Evolutionary conservation across 1,140 invertebrate genomes (phyloP).

Genomic region (Hestina assimilis): DNA sequence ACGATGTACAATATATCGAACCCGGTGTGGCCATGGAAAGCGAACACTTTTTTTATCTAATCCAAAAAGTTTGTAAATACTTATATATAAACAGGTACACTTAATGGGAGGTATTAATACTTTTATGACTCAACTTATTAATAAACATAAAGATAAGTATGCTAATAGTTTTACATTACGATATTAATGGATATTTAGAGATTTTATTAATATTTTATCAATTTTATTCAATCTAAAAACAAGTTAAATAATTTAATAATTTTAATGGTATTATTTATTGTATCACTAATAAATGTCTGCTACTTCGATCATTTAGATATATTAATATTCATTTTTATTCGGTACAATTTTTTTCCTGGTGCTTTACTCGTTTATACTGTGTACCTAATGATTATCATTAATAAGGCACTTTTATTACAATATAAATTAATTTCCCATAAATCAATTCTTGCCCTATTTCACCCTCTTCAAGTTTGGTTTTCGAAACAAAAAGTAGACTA

Average conservation of each 20-base stretch:
- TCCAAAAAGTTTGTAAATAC: not conserved
- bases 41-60: not conserved
- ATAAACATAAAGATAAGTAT: constrained; percentile 5
- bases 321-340: not conserved
- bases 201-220: constrained; percentile 1
- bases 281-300: not conserved
- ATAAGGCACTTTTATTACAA: too few relatives aligned
- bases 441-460: too few relatives aligned
- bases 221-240: not conserved
- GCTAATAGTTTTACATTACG: constrained; percentile 1
- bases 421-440: too few relatives aligned
- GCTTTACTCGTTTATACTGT: too few relatives aligned
- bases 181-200: not conserved
- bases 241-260: not conserved
- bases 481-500: too few relatives aligned
- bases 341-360: too few relatives aligned
- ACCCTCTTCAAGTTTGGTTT: too few relatives aligned
- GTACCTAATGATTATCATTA: too few relatives aligned
- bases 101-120: not conserved
- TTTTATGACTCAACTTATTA: not conserved
- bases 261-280: not conserved
- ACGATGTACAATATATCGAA: constrained; percentile 10
- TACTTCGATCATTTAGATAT: not conserved
- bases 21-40: not conserved
- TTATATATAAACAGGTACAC: not conserved